Conservation (phyloP, 30 jellyfish, hydroid and myxozoan species). For the Aurelia aurita complex sp. Pacific region DNA sequence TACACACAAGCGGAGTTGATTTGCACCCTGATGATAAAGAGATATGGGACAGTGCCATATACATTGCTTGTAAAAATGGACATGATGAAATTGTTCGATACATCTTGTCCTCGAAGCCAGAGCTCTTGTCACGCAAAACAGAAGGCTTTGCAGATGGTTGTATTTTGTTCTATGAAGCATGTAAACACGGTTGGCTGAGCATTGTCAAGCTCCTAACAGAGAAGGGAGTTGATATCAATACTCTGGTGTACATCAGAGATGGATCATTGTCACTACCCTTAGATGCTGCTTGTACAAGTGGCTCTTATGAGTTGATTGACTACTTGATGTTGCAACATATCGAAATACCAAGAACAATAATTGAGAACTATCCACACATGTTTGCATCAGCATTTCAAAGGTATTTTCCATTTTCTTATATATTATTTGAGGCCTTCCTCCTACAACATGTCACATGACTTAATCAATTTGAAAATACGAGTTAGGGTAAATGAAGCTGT, state of each 20-base stretch:
- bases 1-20: conserved; percentile 50
- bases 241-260: conserved; percentile 45
- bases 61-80: conserved; percentile 65
- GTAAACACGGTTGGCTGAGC: conserved; percentile 43
- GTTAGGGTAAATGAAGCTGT: no score
- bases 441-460: no score
- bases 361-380: conserved; percentile 67
- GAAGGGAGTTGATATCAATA: conserved; percentile 80
- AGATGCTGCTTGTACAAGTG: conserved; percentile 74
- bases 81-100: conserved; percentile 51
- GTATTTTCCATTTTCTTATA: conserved; percentile 4
- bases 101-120: conserved; percentile 51
- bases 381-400: conserved; percentile 56
- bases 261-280: conserved; percentile 63
- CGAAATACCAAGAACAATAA: conserved; percentile 69
- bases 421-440: no score
- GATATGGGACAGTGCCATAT: conserved; percentile 46
- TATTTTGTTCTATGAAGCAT: conserved; percentile 68
- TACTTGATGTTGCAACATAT: conserved; percentile 50
- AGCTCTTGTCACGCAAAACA: conserved; percentile 35
- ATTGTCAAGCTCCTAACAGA: conserved; percentile 58
- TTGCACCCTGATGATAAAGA: conserved; percentile 38
- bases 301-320: conserved; percentile 32
- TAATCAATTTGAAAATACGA: no score
- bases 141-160: conserved; percentile 71